A percentile compares a stretch with the other conserved stretches of the same genome.
phyloP scores from a whole-genome alignment of 1,140 invertebrate genomes.

The Drosophila quadrilineata region DNA sequence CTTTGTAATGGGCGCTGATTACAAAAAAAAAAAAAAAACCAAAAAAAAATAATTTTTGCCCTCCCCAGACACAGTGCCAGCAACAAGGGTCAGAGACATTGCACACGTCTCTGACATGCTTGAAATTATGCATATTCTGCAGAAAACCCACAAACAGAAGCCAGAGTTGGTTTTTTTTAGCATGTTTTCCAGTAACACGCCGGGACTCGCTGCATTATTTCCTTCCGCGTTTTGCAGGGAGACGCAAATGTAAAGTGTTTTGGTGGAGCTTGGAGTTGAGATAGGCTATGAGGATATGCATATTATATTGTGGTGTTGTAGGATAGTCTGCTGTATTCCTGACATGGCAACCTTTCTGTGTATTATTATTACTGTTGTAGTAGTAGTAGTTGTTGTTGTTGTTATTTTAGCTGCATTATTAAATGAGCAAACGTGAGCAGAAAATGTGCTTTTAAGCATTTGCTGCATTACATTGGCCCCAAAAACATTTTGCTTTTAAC shows the following conservation, averaged over 20 bases:
- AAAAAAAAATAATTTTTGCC: too few relatives aligned
- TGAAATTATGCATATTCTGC: conserved; percentile 74
- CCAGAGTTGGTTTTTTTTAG: conserved; percentile 6
- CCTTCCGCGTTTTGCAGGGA: conserved; percentile 51
- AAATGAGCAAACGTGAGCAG: conserved; percentile 67
- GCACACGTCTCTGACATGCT: conserved; percentile 69
- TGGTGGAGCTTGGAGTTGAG: conserved; percentile 12
- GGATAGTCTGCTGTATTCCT: conserved; percentile 47
- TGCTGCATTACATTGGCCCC: conserved; percentile 24
- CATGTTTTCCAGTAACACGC: conserved; percentile 37
- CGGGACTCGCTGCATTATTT: conserved; percentile 75
- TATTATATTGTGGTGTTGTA: conserved; percentile 73
- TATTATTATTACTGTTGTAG: conserved; percentile 3
- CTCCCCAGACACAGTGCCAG: conserved; percentile 1
- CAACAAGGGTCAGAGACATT: too few relatives aligned
- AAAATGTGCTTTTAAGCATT: conserved; percentile 65
- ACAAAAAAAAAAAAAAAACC: too few relatives aligned
- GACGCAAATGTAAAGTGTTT: conserved; percentile 58
- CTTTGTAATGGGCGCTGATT: conserved; percentile 73
- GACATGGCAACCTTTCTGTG: conserved; percentile 3
- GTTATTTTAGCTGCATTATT: conserved; percentile 65
- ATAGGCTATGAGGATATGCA: conserved; percentile 57
- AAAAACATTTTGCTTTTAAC: conserved; percentile 8
- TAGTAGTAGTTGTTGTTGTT: conserved; percentile 32
- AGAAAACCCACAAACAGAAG: conserved; percentile 41